A percentile compares a stretch with the other conserved stretches of the same genome.
These are phyloP conservation scores for Odontophorus gujanensis DNA, from an alignment of 2,113 vertebrate genomes.

Conservation along the genomic window DNA sequence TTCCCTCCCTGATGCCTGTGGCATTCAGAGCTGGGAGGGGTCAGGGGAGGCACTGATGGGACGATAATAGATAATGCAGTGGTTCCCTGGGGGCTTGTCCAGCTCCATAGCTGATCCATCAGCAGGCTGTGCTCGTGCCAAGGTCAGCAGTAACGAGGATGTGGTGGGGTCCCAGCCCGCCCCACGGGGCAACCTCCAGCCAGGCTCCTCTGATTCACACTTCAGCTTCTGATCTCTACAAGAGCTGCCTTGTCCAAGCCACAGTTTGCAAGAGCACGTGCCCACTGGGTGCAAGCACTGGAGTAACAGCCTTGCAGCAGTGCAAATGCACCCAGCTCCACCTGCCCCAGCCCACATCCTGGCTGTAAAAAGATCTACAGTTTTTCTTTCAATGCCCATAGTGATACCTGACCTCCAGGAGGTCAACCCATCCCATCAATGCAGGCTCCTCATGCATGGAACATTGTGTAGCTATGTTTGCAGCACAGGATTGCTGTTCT, in stretches of 20 bases:
- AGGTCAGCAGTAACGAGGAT: conserved; percentile 98
- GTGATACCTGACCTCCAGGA: neutral
- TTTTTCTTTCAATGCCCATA: neutral
- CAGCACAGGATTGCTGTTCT: neutral
- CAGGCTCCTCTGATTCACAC: neutral
- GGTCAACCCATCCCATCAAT: neutral
- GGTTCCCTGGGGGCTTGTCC: conserved; percentile 89
- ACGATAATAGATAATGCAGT: conserved; percentile 93
- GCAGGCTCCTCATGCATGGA: accelerated
- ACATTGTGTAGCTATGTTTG: neutral
- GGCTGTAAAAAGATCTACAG: neutral
- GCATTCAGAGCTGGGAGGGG: conserved; percentile 82
- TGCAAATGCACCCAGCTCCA: neutral
- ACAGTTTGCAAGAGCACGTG: neutral
- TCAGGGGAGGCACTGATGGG: conserved; percentile 83
- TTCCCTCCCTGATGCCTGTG: conserved; percentile 85
- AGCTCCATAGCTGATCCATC: conserved; percentile 91
- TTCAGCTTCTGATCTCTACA: conserved; percentile 3
- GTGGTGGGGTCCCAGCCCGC: conserved; percentile 81
- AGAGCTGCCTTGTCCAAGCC: conserved; percentile 20
- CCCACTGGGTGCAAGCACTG: accelerated
- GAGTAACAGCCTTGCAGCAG: accelerated
- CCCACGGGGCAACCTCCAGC: conserved; percentile 62
- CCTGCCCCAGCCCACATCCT: neutral
- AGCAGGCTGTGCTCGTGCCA: conserved; percentile 87